Evolutionary conservation across 2,797 vertebrate species (phyloP).

Genomic region (Coendou prehensilis): DNA sequence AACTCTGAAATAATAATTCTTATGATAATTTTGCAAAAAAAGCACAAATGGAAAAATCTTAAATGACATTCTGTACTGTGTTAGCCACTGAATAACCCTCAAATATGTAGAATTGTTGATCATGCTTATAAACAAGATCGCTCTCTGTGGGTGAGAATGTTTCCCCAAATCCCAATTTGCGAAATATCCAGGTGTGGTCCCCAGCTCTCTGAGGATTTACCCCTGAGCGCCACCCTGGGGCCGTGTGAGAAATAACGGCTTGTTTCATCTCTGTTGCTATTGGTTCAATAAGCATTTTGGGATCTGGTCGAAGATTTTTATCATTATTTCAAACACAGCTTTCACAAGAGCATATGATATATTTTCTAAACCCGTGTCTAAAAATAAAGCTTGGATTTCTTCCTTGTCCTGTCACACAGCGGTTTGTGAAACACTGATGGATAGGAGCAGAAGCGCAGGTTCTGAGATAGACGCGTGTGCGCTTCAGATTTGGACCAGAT

Average conservation of each 20-base stretch:
- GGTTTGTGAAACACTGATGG: neutral
- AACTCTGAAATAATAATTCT: neutral
- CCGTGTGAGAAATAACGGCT: neutral
- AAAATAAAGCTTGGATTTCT: neutral
- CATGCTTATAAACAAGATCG: neutral
- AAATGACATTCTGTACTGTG: neutral
- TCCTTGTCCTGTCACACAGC: neutral
- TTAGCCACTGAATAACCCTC: neutral
- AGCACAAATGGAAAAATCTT: neutral
- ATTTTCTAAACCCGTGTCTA: neutral
- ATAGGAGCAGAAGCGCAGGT: neutral
- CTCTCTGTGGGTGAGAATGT: neutral
- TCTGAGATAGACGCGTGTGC: neutral
- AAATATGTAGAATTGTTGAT: neutral
- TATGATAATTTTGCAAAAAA: neutral
- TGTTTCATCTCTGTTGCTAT: neutral
- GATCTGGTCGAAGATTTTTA: neutral
- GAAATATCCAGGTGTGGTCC: neutral
- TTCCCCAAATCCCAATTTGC: neutral
- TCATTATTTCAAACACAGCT: neutral
- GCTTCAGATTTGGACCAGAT: neutral
- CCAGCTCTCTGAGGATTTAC: neutral
- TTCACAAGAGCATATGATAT: conserved; percentile 2
- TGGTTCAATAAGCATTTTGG: neutral
- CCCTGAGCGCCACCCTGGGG: neutral